phyloP scores from a whole-genome alignment of 2,113 vertebrate genomes.

The Speoplatyrhinus poulsoni region DNA sequence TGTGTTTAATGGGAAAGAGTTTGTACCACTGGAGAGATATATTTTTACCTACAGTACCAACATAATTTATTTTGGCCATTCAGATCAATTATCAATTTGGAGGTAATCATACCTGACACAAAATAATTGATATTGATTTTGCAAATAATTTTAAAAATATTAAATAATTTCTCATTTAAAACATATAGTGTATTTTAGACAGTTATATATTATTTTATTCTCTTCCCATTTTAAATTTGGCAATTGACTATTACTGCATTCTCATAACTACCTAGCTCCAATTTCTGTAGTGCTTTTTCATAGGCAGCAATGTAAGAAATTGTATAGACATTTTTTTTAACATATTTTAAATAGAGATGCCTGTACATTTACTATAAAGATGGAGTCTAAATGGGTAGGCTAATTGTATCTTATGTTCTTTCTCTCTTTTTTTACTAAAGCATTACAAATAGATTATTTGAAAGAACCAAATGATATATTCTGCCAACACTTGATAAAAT shows the following conservation, averaged over 20 bases:
- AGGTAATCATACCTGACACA: neutral
- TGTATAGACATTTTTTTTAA: no score
- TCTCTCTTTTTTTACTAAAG: no score
- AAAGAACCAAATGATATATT: slow-evolving; percentile 38
- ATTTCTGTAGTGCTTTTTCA: slow-evolving; percentile 19
- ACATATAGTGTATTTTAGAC: neutral
- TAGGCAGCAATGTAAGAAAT: slow-evolving; percentile 31
- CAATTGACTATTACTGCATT: neutral
- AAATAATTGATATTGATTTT: neutral
- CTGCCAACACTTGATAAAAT: slow-evolving; percentile 24
- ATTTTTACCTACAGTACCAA: neutral
- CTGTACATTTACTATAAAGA: no score
- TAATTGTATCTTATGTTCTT: no score
- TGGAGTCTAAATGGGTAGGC: no score
- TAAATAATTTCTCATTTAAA: neutral
- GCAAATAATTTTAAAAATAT: neutral
- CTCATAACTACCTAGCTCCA: slow-evolving; percentile 6
- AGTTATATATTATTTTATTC: neutral
- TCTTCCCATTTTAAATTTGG: neutral
- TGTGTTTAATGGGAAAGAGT: neutral
- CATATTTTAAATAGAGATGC: neutral
- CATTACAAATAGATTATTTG: slow-evolving; percentile 22
- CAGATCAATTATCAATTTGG: neutral
- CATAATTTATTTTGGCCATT: neutral
- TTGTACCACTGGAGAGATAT: neutral